These are phyloP conservation scores for Sinonovacula constricta DNA, from an alignment of 1,140 invertebrate species.

Conservation along the genomic window DNA sequence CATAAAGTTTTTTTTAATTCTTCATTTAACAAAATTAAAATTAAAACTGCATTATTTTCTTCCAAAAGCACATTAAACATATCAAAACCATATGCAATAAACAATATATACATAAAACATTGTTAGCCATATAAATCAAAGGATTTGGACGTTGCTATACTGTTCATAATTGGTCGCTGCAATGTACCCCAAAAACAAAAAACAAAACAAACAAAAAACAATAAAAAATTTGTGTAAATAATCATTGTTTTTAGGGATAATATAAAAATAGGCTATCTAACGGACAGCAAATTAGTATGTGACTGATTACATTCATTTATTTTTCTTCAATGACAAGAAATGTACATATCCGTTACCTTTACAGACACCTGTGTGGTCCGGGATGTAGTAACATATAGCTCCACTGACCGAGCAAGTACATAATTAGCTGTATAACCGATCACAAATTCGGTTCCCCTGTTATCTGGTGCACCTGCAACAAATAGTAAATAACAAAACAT, in stretches of 20 bases:
- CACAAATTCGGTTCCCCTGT: conserved; percentile 12
- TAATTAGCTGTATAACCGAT: conserved; percentile 5
- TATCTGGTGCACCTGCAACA: conserved; percentile 21
- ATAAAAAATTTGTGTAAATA: background rate
- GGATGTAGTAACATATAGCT: conserved; percentile 2
- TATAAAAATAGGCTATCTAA: too few species aligned
- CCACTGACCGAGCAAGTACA: background rate
- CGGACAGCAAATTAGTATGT: too few species aligned
- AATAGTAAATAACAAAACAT: too few species aligned
- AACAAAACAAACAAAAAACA: background rate
- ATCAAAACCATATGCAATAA: too few species aligned
- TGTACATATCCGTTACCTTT: background rate
- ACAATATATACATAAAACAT: too few species aligned
- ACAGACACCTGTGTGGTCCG: background rate
- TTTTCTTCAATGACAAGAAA: background rate
- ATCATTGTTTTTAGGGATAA: background rate
- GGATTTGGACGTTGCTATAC: too few species aligned
- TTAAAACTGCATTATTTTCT: too few species aligned
- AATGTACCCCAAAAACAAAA: background rate
- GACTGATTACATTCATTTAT: background rate
- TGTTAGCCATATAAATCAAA: too few species aligned
- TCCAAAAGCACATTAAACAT: too few species aligned
- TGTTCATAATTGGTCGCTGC: background rate
- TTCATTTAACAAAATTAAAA: too few species aligned
- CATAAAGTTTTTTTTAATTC: too few species aligned